Conservation (phyloP, 1,140 invertebrate species). For the Chelonus insularis region DNA sequence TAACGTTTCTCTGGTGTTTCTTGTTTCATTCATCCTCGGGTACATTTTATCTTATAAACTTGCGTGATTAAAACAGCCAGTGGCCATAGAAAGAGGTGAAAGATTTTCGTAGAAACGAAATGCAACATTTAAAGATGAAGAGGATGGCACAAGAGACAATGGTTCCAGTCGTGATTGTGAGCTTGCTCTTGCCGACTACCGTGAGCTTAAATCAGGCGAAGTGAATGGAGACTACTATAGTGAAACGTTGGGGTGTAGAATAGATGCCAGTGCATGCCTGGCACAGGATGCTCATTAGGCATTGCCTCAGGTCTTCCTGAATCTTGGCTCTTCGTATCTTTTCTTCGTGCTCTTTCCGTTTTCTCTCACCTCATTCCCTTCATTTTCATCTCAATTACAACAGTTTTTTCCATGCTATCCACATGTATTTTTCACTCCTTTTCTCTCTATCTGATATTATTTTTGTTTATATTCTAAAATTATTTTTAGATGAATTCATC, state of each 20-base stretch:
- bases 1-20: no score
- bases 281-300: constrained; percentile 17
- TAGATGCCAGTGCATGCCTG: neutral
- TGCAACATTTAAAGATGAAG: no score
- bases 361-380: neutral
- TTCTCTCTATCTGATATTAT: no score
- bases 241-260: neutral
- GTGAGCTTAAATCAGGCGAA: no score
- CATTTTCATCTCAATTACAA: neutral
- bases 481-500: no score
- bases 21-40: no score
- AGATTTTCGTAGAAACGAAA: no score
- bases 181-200: neutral
- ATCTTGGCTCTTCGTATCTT: neutral
- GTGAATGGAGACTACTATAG: no score
- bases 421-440: neutral
- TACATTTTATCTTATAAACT: no score
- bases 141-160: neutral
- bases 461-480: no score
- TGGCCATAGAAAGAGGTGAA: neutral
- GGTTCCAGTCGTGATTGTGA: neutral
- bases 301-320: constrained; percentile 5
- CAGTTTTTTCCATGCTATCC: neutral
- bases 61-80: constrained; percentile 5
- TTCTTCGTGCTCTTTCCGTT: neutral